These are phyloP conservation scores for Drosophila bocqueti DNA, from an alignment of 1,140 invertebrate species.

Conservation along the genomic window DNA sequence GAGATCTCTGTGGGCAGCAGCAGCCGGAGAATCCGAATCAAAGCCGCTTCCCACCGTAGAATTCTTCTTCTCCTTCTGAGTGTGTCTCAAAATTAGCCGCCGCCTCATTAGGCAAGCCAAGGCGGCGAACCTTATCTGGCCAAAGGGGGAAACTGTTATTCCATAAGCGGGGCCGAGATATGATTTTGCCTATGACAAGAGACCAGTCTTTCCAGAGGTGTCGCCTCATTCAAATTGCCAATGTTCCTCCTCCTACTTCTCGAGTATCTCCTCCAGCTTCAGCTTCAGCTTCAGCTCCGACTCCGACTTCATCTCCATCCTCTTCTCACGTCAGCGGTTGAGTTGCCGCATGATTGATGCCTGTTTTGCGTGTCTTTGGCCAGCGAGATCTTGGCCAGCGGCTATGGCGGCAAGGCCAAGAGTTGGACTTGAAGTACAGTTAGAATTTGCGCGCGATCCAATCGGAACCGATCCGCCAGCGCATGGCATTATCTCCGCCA, in stretches of 20 bases:
- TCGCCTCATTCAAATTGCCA: slow-evolving; percentile 49
- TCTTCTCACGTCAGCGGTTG: slow-evolving; percentile 60
- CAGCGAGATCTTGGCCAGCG: slow-evolving; percentile 19
- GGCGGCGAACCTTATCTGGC: slow-evolving; percentile 61
- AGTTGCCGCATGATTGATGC: slow-evolving; percentile 81
- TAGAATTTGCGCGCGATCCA: slow-evolving; percentile 40
- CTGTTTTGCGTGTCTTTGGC: slow-evolving; percentile 76
- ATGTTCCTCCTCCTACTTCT: slow-evolving; percentile 3
- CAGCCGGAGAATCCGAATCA: slow-evolving; percentile 32
- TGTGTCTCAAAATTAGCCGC: slow-evolving; percentile 64
- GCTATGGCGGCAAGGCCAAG: slow-evolving; percentile 39
- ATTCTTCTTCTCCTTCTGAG: slow-evolving; percentile 6
- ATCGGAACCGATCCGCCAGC: slow-evolving; percentile 56
- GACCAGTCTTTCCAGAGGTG: slow-evolving; percentile 53
- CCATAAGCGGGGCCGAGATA: slow-evolving; percentile 51
- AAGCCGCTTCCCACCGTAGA: slow-evolving; percentile 55
- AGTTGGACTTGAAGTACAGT: slow-evolving; percentile 50
- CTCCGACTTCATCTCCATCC: not conserved
- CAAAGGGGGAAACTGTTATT: slow-evolving; percentile 29
- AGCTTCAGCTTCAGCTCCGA: not conserved
- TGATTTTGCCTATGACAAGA: slow-evolving; percentile 78
- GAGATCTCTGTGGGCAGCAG: slow-evolving; percentile 33
- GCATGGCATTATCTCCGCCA: slow-evolving; percentile 47
- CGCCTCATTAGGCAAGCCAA: slow-evolving; percentile 67
- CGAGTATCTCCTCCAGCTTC: not conserved